Evolutionary conservation across 2,797 vertebrate genomes (phyloP).

Genomic region (Muraenolepis orangiensis): DNA sequence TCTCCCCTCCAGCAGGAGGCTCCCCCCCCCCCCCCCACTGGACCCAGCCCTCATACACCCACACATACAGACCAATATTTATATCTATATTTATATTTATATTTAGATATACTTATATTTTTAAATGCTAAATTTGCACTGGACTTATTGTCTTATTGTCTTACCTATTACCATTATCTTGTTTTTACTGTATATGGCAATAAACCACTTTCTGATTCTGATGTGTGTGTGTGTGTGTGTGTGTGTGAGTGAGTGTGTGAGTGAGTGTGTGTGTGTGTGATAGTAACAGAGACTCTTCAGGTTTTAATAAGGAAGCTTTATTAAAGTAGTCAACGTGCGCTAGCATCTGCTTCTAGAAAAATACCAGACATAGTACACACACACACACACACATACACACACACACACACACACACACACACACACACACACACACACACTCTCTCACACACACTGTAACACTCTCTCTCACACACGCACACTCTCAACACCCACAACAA

Average conservation of each 20-base stretch:
- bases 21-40: too few relatives aligned
- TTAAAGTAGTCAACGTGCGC: conserved; percentile 71
- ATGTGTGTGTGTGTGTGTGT: background rate
- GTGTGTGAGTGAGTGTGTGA: background rate
- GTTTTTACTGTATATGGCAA: too few relatives aligned
- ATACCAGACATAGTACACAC: conserved; percentile 58
- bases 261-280: background rate
- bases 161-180: too few relatives aligned
- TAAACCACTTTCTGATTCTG: too few relatives aligned
- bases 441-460: too few relatives aligned
- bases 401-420: conserved; percentile 31
- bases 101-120: too few relatives aligned
- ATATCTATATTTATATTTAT: too few relatives aligned
- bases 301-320: conserved; percentile 69
- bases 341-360: conserved; percentile 67
- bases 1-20: too few relatives aligned
- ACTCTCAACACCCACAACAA: conserved; percentile 47
- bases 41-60: too few relatives aligned
- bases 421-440: background rate
- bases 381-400: conserved; percentile 14
- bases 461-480: conserved; percentile 23
- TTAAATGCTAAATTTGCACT: too few relatives aligned
- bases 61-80: too few relatives aligned
- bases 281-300: background rate
- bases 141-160: too few relatives aligned